Percentiles rank a stretch among this genome's conserved stretches.
Conservation (phyloP, 2,797 vertebrate species). For the Halcyon smyrnensis region DNA sequence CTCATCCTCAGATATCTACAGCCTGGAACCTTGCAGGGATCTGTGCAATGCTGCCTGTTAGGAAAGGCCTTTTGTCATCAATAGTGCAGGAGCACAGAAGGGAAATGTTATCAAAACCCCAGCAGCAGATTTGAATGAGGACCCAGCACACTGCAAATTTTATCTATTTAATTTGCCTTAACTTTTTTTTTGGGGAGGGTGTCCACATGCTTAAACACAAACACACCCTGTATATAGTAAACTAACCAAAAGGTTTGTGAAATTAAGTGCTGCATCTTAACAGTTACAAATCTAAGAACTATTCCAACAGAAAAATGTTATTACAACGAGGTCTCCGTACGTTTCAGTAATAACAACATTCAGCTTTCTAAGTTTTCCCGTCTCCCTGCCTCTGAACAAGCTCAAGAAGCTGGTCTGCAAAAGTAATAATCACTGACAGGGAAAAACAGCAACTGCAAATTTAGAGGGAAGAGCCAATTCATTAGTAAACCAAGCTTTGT, state of each 20-base stretch:
- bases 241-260: not conserved
- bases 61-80: conserved; percentile 3
- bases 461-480: not conserved
- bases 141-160: not conserved
- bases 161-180: not conserved
- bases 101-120: not conserved
- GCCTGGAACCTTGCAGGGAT: not conserved
- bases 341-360: not conserved
- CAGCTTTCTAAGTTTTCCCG: not conserved
- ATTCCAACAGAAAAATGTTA: not conserved
- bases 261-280: not conserved
- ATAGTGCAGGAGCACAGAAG: not conserved
- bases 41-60: not conserved
- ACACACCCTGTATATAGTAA: not conserved
- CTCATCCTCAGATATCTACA: not conserved
- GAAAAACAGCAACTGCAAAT: not conserved
- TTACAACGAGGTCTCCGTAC: not conserved
- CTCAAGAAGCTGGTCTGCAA: not conserved
- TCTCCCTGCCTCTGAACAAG: not conserved
- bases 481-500: not conserved
- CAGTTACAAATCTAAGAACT: not conserved
- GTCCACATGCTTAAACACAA: not conserved
- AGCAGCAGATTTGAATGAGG: not conserved
- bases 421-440: not conserved
- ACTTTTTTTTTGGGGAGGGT: too few relatives aligned